Base-by-base conservation (phyloP, 2,797 vertebrate genomes). In the Tauraco hartlaubi region DNA sequence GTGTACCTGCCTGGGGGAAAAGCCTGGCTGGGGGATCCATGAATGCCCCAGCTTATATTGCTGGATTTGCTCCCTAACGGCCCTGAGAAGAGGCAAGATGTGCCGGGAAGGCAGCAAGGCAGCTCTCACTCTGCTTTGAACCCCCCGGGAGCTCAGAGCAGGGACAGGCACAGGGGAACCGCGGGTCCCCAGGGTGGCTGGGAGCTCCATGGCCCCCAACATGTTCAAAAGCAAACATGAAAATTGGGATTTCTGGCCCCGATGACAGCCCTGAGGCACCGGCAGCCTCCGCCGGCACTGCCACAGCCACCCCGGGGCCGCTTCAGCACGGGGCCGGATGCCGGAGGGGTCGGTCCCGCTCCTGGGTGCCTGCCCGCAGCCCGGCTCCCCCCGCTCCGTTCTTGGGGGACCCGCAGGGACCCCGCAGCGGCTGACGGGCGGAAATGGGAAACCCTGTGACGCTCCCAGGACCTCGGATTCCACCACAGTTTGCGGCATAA, bases 101-200 rank as follows among this genome's bases (percentile, higher is more conserved):
- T 15, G 21, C n/a, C 13, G 39, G 54, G 29, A 14, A 25, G 37
- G 10, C 51, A 3, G 31, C 29, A 14, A 25, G 37, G 10, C 51
- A 3, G 31, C 29, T 51, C 52, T 10, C 1, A 0, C 67, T n/a
- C 15, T 6, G 37, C 52, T 16, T 8, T 4, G 12, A 11, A 13
- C 10, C 4, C 12, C 9, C 43, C 0, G 0, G 6, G 55, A 68
- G 22, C 51, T 52, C 66, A 20, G 78, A 48, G 23, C 20, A 43
- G 49, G 33, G 11, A 19, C 28, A 19, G 56, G 9, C 5, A 5
- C 37, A 33, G 22, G 4, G 35, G 49, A 29, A 5, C 54, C 9
- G 6, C 22, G 0, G 0, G 39, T 37, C 8, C 15, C 43, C 1
- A 0, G 2, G 4, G 20, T 5, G 25, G 5, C 39, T 2, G 1